These are phyloP conservation scores for Caenorhabditis becei DNA, from an alignment of 2,888 invertebrate genomes.

Conservation along the genomic window DNA sequence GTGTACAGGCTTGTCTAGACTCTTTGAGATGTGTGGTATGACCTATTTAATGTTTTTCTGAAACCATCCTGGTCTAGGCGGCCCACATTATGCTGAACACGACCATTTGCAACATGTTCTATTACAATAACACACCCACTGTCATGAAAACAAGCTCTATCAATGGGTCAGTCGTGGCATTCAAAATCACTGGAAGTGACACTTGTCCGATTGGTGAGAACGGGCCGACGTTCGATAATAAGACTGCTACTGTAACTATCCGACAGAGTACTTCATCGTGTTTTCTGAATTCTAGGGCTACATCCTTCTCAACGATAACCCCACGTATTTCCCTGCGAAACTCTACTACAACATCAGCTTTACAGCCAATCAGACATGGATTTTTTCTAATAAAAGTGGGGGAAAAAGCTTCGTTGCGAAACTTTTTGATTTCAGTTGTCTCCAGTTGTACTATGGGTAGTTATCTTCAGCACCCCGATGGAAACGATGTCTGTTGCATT, in stretches of 20 bases:
- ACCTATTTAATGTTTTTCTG: not conserved
- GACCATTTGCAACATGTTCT: slow-evolving; percentile 23
- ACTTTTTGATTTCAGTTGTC: slow-evolving; percentile 11
- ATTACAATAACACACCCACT: not conserved
- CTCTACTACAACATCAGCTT: slow-evolving; percentile 37
- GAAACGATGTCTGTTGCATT: not conserved
- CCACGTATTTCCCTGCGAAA: not conserved
- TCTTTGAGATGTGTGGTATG: slow-evolving; percentile 16
- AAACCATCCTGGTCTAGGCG: slow-evolving; percentile 5
- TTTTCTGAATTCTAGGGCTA: slow-evolving; percentile 16
- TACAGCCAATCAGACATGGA: slow-evolving; percentile 12
- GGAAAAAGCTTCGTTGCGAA: too few species aligned
- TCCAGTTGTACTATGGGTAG: not conserved
- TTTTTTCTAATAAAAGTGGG: slow-evolving; percentile 10
- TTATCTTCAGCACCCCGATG: not conserved
- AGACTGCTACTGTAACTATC: slow-evolving; percentile 22
- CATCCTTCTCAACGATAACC: not conserved
- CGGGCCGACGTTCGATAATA: slow-evolving; percentile 40
- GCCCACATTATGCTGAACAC: slow-evolving; percentile 26
- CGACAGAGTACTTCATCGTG: not conserved
- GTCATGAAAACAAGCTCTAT: not conserved
- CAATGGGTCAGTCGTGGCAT: slow-evolving; percentile 7
- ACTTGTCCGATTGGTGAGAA: slow-evolving; percentile 37
- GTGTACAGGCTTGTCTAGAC: slow-evolving; percentile 17
- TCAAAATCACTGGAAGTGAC: slow-evolving; percentile 18